Base-by-base conservation (phyloP, 2,888 invertebrate genomes). In the Tachina fera region DNA sequence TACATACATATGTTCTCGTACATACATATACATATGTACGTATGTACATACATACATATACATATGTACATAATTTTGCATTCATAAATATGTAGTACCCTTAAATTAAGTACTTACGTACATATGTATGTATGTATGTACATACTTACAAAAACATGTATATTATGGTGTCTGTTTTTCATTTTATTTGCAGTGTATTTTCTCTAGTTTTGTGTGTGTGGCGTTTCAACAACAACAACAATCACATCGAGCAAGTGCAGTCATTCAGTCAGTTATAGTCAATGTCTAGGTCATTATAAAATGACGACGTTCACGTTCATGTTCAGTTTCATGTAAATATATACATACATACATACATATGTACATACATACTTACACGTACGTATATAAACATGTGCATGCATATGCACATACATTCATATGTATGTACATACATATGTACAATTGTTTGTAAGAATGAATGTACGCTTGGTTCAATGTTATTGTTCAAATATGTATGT, bases 211-310 rank as follows among this genome's bases (percentile, higher is more conserved):
- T 61, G 65, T 83, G 53, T 83, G 71, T 83, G 71, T 65, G 51
- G 65, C 49, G 67, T 58, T 22, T 61, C 19, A 61, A 70, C 45
- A 79, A 79, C 63, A 79, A 65, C 43, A 53, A 9, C 63, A 79
- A 71, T 43, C 68, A 56, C 79, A 72, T 56, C 71, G 68, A 60
- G 72, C 78, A 61, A 85, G 75, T 85, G 85, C 86, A 83, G 78
- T 80, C 65, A 72, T 80, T 80, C 72, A 80, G 72, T 86, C 83
- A 84, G 83, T 76, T 87, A 71, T 87, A 87, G 84, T 87, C 87
- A 87, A 87, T 87, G 87, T 87, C 84, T 84, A 87, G 87, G 87
- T 87, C 87, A 87, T 83, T 77, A 84, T 83, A 85, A 85, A 85
- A 85, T 72, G 83, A 79, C 84, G 82, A 74, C 87, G 87, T 83